A percentile compares a stretch with the other conserved stretches of the same genome.
phyloP scores from a whole-genome alignment of 2,797 vertebrate species.

The Enteromius viviparus region DNA sequence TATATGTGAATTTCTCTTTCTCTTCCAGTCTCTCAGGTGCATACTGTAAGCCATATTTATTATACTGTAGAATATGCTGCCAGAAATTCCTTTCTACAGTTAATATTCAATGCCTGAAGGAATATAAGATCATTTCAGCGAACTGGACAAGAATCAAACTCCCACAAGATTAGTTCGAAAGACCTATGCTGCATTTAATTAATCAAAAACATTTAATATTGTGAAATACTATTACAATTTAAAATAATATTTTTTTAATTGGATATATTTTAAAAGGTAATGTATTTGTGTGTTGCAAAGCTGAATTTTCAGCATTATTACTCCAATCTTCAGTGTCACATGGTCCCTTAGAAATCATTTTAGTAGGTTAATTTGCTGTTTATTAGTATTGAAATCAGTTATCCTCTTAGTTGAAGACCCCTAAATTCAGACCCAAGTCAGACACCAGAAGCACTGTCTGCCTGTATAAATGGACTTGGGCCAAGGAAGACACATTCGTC shows the following conservation, averaged over 20 bases:
- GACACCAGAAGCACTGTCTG: slow-evolving; percentile 61
- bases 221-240: background rate
- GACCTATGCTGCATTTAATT: background rate
- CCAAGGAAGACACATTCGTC: slow-evolving; percentile 62
- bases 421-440: slow-evolving; percentile 37
- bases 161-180: background rate
- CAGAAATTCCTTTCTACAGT: background rate
- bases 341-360: background rate
- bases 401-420: background rate
- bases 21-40: slow-evolving; percentile 61
- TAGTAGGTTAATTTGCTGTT: background rate
- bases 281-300: background rate
- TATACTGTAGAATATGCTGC: slow-evolving; percentile 1
- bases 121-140: background rate
- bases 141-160: background rate
- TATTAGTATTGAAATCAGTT: background rate
- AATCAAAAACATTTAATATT: background rate
- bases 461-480: slow-evolving; percentile 64
- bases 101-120: background rate
- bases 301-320: background rate
- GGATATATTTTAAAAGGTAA: background rate
- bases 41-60: slow-evolving; percentile 29
- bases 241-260: background rate
- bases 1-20: slow-evolving; percentile 43
- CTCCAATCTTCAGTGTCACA: background rate